Percentiles rank a stretch among this genome's conserved stretches.
These are phyloP conservation scores for Mergus octosetaceus DNA, from an alignment of 2,797 vertebrate genomes.

Conservation along the genomic window DNA sequence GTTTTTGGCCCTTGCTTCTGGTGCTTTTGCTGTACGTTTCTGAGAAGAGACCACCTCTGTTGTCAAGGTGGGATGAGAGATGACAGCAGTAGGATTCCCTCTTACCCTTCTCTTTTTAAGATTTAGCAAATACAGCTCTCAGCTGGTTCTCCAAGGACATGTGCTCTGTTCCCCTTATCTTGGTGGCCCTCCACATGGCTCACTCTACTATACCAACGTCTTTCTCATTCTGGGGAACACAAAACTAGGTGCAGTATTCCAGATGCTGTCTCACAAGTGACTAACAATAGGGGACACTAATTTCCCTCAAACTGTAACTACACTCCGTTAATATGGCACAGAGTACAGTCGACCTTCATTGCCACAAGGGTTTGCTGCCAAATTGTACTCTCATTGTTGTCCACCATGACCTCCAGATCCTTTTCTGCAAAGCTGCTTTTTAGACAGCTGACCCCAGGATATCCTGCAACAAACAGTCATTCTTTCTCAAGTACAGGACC, in stretches of 20 bases:
- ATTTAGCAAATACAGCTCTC: not conserved
- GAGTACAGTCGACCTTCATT: rapidly evolving
- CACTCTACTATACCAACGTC: not conserved
- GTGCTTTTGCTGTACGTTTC: not conserved
- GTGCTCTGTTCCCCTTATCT: rapidly evolving
- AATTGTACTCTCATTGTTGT: not conserved
- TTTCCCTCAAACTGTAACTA: not conserved
- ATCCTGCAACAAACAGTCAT: too few species aligned
- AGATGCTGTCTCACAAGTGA: not conserved
- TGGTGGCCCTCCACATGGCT: not conserved
- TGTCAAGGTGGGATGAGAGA: not conserved
- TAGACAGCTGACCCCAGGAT: not conserved
- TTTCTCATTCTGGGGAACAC: not conserved
- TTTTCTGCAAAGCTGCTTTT: not conserved
- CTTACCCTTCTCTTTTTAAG: not conserved
- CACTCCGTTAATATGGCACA: not conserved
- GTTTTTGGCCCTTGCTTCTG: not conserved
- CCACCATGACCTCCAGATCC: not conserved
- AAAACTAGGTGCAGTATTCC: not conserved
- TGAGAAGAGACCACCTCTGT: not conserved
- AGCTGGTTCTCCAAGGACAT: not conserved
- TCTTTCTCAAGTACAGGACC: not conserved
- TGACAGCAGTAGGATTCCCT: not conserved
- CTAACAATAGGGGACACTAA: not conserved
- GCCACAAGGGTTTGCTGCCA: not conserved